These are phyloP conservation scores for Clusia tigrina DNA, from an alignment of 2,888 invertebrate species.

Conservation along the genomic window DNA sequence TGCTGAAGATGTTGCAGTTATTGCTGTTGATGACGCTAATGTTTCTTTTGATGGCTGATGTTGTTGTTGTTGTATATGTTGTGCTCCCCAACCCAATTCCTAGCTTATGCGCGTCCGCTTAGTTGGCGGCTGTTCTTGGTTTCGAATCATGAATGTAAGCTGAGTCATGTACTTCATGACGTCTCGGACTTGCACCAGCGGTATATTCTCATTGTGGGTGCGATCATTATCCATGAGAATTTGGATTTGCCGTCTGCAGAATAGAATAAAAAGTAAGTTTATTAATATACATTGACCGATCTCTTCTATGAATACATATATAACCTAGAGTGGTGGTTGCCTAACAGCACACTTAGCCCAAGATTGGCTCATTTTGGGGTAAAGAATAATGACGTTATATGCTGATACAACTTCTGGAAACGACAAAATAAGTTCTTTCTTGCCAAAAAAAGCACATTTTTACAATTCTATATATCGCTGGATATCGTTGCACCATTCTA, in stretches of 20 bases:
- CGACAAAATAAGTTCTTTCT: too few species aligned
- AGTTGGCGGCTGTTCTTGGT: constrained; percentile 62
- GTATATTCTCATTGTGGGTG: constrained; percentile 76
- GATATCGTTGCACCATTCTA: too few species aligned
- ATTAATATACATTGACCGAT: too few species aligned
- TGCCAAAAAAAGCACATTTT: too few species aligned
- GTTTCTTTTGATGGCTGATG: constrained; percentile 47
- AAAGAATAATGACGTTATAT: too few species aligned
- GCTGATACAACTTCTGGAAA: too few species aligned
- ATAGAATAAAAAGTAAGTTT: constrained; percentile 18
- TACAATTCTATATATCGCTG: too few species aligned
- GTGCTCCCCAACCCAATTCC: constrained; percentile 66
- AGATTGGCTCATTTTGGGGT: too few species aligned
- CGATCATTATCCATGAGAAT: constrained; percentile 80
- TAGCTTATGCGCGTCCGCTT: constrained; percentile 65
- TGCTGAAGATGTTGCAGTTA: constrained; percentile 31
- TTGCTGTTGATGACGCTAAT: constrained; percentile 40
- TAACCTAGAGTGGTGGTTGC: too few species aligned
- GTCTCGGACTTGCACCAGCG: constrained; percentile 82
- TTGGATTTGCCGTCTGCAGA: constrained; percentile 75
- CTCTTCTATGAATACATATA: too few species aligned
- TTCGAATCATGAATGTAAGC: constrained; percentile 81
- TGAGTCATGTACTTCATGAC: constrained; percentile 87
- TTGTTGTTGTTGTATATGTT: constrained; percentile 56
- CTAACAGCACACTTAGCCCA: too few species aligned